Base-by-base conservation (phyloP, 2,888 invertebrate genomes). In the Ormyrus pomaceus region DNA sequence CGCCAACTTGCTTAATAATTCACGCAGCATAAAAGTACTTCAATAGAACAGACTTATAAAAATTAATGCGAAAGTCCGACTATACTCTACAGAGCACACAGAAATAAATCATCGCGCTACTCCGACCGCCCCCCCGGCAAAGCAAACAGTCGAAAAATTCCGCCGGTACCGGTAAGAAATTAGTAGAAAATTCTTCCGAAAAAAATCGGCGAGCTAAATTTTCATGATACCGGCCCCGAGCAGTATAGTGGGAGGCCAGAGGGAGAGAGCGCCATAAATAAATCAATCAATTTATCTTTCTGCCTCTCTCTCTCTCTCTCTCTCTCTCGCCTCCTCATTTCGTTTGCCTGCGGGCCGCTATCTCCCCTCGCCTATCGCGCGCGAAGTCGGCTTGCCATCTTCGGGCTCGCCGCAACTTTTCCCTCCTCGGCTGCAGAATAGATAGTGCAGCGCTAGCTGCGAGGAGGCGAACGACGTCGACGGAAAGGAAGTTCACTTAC, bases 401-500 rank as follows among this genome's bases (percentile, higher is more conserved):
- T 19, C 11, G 51, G n/a, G 34, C 19, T 19, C n/a, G 11, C n/a
- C 59, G 19, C 61, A 68, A 68, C 53, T 55, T 68, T 66, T 76
- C 56, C 62, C 64, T 58, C 46, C 19, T 46, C 19, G 10, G 46
- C 71, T n/a, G 58, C 10, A 56, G 55, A 19, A 50, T 50, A 64
- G 51, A 10, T 59, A 19, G 19, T 19, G 19, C 19, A 19, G 19
- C 1, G 19, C 19, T 19, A 19, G 19, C 1, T 0, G 19, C 19
- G 13, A 19, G 19, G 19, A 19, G 19, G 51, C 48, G 45, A 55
- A 55, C 62, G 64, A n/a, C 65, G 70, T 9, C 58, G 75, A 11
- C 19, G 48, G 48, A 70, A 65, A 80, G 75, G 75, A 79, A 79
- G 74, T 79, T 75, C 50, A 19, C 50, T 68, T 73, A 6, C 55